phyloP scores from a whole-genome alignment of 2,113 vertebrate genomes.

The Oreocharis arfaki region DNA sequence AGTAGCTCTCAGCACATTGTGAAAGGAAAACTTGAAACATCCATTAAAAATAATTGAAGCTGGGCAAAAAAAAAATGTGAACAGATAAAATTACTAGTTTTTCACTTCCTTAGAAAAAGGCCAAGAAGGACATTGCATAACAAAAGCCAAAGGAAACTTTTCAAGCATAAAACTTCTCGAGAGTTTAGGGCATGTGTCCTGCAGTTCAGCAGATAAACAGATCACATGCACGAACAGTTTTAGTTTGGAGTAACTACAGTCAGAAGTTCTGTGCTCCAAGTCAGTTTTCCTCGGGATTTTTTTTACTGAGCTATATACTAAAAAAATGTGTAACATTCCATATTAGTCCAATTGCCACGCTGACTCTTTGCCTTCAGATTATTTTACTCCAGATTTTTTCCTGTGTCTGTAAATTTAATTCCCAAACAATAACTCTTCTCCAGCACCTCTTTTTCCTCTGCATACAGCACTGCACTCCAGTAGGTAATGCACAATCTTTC shows the following conservation, averaged over 20 bases:
- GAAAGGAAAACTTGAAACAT: background rate
- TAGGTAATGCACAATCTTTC: background rate
- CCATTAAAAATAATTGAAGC: constrained; percentile 9
- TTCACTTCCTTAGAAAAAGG: background rate
- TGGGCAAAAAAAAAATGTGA: background rate
- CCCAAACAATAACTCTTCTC: background rate
- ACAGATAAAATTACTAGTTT: background rate
- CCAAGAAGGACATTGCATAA: background rate
- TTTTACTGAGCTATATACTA: background rate
- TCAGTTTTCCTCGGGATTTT: background rate
- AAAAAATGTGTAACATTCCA: background rate
- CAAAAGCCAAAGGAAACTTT: background rate
- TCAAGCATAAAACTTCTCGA: background rate
- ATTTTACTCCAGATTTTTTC: background rate
- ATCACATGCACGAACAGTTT: background rate
- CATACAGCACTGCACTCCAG: background rate
- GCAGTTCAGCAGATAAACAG: background rate
- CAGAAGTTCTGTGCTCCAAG: background rate
- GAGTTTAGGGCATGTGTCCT: background rate
- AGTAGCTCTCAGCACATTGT: background rate
- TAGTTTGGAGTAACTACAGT: background rate
- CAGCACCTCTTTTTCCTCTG: background rate
- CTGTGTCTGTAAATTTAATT: background rate
- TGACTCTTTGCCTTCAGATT: background rate
- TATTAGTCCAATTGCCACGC: background rate